These are phyloP conservation scores for Tricholaema leucomelas DNA, from an alignment of 2,113 vertebrate species.

Conservation along the genomic window DNA sequence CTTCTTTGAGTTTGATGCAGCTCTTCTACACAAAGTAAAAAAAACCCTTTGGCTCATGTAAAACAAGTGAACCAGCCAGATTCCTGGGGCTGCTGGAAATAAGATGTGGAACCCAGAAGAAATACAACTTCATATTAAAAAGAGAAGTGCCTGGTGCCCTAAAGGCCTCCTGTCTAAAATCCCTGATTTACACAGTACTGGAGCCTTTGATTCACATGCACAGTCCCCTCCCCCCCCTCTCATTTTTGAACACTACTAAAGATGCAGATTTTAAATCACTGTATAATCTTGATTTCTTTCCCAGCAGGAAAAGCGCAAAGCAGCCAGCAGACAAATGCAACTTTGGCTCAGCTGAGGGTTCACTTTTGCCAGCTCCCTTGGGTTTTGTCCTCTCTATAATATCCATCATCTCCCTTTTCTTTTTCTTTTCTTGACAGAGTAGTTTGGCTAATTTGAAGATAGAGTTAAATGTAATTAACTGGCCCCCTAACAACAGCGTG, in stretches of 20 bases:
- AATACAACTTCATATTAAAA: neutral
- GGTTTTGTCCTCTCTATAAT: conserved; percentile 16
- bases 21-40: neutral
- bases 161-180: neutral
- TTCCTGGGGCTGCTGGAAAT: neutral
- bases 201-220: neutral
- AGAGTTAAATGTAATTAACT: conserved; percentile 73
- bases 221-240: neutral
- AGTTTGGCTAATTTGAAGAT: conserved; percentile 63
- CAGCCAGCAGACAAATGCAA: conserved; percentile 32
- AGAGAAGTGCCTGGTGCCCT: neutral
- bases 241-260: neutral
- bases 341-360: neutral
- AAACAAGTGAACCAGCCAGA: neutral
- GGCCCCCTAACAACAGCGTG: conserved; percentile 42
- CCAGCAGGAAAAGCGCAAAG: conserved; percentile 34
- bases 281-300: conserved; percentile 36
- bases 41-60: neutral
- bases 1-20: neutral
- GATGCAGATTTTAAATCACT: neutral
- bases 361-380: neutral
- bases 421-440: conserved; percentile 36
- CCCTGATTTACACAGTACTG: neutral
- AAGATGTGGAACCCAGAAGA: neutral
- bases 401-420: conserved; percentile 20